Base-by-base conservation (phyloP, 2,797 vertebrate genomes). In the Chromis chromis region DNA sequence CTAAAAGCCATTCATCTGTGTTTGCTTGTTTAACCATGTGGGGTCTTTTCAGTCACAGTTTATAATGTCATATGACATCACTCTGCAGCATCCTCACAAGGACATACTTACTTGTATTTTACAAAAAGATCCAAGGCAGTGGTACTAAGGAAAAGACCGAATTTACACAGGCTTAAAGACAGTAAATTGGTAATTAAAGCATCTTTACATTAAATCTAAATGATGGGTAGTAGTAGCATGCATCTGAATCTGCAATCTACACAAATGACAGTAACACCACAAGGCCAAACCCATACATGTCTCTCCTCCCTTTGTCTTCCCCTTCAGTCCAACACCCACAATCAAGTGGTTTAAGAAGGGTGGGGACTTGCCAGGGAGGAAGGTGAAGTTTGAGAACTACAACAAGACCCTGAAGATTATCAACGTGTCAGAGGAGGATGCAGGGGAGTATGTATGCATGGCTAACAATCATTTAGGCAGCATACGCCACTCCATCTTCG, bases 281-380 rank as follows among this genome's bases (percentile, higher is more conserved):
- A 17, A 55, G 1, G 52, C 17, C 25, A n/a, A 44, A 27, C 6
- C n/a, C 19, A 3, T 21, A 25, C 42, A 1, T 54, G 36, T 72
- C 12, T 22, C 39, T 42, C 10, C 33, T n/a, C 10, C 22, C 0
- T 7, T 49, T 61, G 31, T 3, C 14, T 39, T 22, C 13, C 17
- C 4, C 6, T 31, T 2, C 77, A 96, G 95, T 12, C 95, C 95
- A 0, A 95, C 95, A 0, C 98, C 98, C 3, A 92, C 94, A 63
- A 96, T 99, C 60, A 95, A 94, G n/a, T 99, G 98, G 98, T 96
- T 95, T 87, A 99, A 99, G 93, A 98, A 96, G 80, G 98, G 98
- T 0, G 97, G 95, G 0, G 97, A 99, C 25, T 94, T 99, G 39
- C 96, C 98, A 0, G 92, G 68, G 4, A 85, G 84, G 39, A 98